Conservation (phyloP, 2,888 invertebrate species). For the Yponomeuta evonymella region DNA sequence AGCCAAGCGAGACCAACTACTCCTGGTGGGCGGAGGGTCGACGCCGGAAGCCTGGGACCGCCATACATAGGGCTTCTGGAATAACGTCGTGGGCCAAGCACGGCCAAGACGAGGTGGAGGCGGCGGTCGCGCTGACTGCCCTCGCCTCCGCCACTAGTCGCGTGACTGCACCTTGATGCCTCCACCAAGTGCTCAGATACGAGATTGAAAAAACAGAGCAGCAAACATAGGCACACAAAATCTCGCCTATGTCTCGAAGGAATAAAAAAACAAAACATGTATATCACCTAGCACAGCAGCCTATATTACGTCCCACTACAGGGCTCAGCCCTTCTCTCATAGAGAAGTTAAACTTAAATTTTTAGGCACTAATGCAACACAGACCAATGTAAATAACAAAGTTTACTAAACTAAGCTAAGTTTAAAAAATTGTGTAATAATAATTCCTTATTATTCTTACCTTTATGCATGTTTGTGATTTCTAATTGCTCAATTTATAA, state of each 20-base stretch:
- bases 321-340: no score
- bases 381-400: conserved; percentile 2
- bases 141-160: conserved; percentile 71
- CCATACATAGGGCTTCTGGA: conserved; percentile 38
- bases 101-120: conserved; percentile 84
- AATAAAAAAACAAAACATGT: no score
- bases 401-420: not conserved
- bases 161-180: conserved; percentile 41
- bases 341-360: no score
- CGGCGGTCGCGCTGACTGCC: conserved; percentile 83
- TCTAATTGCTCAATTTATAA: conserved; percentile 11
- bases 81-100: conserved; percentile 57
- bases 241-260: no score
- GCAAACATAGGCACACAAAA: no score
- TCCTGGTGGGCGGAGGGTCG: conserved; percentile 77
- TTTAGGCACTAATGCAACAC: not conserved
- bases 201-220: not conserved
- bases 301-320: no score
- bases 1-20: conserved; percentile 82
- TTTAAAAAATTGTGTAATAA: not conserved
- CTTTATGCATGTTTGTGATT: conserved; percentile 4
- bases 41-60: conserved; percentile 46
- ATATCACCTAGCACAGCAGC: no score
- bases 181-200: not conserved
- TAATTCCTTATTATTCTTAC: not conserved